Percentiles rank a stretch among this genome's conserved stretches.
phyloP scores from a whole-genome alignment of 2,888 invertebrate species.

The Sinodicranocentrus sp. region DNA sequence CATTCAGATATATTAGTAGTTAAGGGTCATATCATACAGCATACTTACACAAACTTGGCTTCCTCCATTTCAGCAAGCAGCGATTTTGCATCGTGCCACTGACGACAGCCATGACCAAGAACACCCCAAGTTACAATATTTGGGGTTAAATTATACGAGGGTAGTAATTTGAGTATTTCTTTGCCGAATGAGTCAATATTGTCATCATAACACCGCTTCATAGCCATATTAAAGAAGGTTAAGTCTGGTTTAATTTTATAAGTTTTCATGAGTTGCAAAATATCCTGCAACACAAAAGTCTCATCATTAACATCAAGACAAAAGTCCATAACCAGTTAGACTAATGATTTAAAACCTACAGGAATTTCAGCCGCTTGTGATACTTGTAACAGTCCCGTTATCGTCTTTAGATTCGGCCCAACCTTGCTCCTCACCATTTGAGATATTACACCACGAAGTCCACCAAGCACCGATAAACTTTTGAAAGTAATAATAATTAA shows the following conservation, averaged over 20 bases:
- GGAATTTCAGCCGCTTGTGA: conserved; percentile 85
- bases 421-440: conserved; percentile 85
- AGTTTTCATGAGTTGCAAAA: conserved; percentile 83
- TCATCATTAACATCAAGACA: background rate
- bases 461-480: conserved; percentile 89
- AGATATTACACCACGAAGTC: conserved; percentile 86
- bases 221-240: conserved; percentile 91
- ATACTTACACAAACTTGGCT: conserved; percentile 82
- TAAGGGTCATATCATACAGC: background rate
- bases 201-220: conserved; percentile 87
- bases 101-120: conserved; percentile 86
- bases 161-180: conserved; percentile 78
- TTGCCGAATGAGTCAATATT: conserved; percentile 85
- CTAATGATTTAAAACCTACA: conserved; percentile 77
- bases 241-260: conserved; percentile 85
- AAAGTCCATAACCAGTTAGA: too few relatives aligned
- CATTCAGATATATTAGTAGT: background rate
- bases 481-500: background rate
- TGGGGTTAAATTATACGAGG: conserved; percentile 79
- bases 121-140: conserved; percentile 93
- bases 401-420: conserved; percentile 87
- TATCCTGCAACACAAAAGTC: conserved; percentile 77
- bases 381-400: conserved; percentile 87
- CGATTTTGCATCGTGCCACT: conserved; percentile 82
- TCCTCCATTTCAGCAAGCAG: conserved; percentile 86